These are phyloP conservation scores for Lepidotrigona ventralis DNA, from an alignment of 1,140 invertebrate genomes.

Conservation along the genomic window DNA sequence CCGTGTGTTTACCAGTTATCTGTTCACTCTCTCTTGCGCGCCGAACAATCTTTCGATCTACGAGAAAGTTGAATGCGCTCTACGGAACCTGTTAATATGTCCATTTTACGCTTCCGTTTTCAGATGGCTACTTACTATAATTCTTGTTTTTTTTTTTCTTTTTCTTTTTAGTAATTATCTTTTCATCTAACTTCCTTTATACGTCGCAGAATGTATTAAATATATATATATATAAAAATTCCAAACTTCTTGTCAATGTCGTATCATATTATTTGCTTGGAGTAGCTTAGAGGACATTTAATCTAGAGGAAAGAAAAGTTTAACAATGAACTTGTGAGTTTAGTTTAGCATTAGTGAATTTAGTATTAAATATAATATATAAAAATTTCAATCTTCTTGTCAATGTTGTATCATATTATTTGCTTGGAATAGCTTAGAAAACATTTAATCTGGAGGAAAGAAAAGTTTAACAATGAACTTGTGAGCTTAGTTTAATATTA, in stretches of 20 bases:
- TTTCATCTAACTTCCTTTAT: background rate
- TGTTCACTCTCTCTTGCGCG: constrained; percentile 72
- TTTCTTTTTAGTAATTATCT: background rate
- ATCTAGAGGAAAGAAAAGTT: background rate
- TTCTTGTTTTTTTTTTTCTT: background rate
- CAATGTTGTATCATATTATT: background rate
- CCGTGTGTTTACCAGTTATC: constrained; percentile 30
- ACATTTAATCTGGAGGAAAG: background rate
- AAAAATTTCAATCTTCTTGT: background rate
- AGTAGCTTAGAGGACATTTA: background rate
- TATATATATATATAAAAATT: background rate
- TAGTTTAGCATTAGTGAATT: no score
- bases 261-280: background rate
- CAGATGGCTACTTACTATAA: background rate
- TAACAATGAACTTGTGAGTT: background rate
- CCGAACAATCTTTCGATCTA: constrained; percentile 66
- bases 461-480: background rate
- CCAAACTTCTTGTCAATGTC: background rate
- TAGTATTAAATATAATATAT: background rate
- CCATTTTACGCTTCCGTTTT: constrained; percentile 23
- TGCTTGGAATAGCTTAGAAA: background rate
- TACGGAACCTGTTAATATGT: constrained; percentile 39
- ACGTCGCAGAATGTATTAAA: background rate
- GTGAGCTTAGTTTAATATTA: background rate
- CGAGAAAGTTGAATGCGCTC: constrained; percentile 70